Conservation (phyloP, 2,113 vertebrate genomes). For the Dromiciops gliroides region DNA sequence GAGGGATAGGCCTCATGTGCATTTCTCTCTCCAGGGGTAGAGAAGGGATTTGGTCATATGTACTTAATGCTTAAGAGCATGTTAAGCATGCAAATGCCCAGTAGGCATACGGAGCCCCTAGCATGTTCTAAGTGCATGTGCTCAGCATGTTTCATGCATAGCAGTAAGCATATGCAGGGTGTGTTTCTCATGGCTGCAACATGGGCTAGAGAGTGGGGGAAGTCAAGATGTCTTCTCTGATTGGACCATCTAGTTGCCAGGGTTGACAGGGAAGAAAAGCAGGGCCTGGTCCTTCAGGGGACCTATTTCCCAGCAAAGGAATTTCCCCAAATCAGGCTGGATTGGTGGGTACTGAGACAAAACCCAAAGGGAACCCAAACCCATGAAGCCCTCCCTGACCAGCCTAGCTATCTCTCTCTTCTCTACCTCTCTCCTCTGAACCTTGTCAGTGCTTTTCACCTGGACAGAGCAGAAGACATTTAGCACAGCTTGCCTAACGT, state of each 20-base stretch:
- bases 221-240: not conserved
- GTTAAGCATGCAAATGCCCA: not conserved
- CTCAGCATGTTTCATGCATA: not conserved
- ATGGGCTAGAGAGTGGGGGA: not conserved
- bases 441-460: not conserved
- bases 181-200: not conserved
- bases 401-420: not conserved
- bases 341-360: not conserved
- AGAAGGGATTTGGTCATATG: rapidly evolving
- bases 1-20: not conserved
- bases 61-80: not conserved
- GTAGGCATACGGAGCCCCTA: not conserved
- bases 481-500: not conserved
- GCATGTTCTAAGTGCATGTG: not conserved
- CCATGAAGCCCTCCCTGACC: not conserved
- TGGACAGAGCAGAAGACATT: not conserved
- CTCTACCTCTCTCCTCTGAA: not conserved
- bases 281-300: not conserved
- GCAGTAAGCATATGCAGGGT: not conserved
- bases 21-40: not conserved
- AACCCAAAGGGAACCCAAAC: not conserved
- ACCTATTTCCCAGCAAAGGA: not conserved
- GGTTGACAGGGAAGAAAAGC: not conserved
- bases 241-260: not conserved
- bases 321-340: not conserved